Base-by-base conservation (phyloP, 92 coral and sea anemone species). In the Palythoa grandis region DNA sequence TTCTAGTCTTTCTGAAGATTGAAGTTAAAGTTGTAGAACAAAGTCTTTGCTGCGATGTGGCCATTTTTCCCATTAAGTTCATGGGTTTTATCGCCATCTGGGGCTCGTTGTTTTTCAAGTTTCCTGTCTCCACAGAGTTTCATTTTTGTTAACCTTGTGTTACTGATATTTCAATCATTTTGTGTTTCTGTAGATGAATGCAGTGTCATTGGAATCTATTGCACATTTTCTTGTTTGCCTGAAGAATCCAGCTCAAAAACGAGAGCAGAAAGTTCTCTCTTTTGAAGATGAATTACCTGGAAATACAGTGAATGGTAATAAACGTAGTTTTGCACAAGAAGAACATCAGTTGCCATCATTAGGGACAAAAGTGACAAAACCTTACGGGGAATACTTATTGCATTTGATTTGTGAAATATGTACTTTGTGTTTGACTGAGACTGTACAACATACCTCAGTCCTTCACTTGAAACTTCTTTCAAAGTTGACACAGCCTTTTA, bases 331-430 rank as follows among this genome's bases (percentile, higher is more conserved):
- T 54, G 47, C 43, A 35, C 68, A 52, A 20, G 43, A 47, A 52
- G n/a, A 48, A 20, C 12, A 79, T 72, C 9, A 19, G 35, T 39
- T 53, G 16, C 19, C 61, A 12, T 75, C 39, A 2, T 25, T 77
- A 50, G 25, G 20, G 23, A 54, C 35, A 12, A 84, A 88, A 52
- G 73, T 86, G 72, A 91, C 89, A 65, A 82, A 56, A 37, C 92
- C 93, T 22, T 96, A 91, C 75, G 87, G 86, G 12, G 99, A 97
- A 9, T 84, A 89, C 16, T 89, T 96, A 50, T 29, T 96, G 73
- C 89, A 86, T 20, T 53, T 92, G 25, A 93, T 89, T 37, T 90
- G 94, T 58, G 63, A 87, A 11, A 48, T 87, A 50, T 90, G 95
- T 70, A 61, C 74, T 14, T 37, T 84, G 67, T 92, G 96, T 80